Conservation (phyloP, 2,113 vertebrate species). For the Ammodramus savannarum region DNA sequence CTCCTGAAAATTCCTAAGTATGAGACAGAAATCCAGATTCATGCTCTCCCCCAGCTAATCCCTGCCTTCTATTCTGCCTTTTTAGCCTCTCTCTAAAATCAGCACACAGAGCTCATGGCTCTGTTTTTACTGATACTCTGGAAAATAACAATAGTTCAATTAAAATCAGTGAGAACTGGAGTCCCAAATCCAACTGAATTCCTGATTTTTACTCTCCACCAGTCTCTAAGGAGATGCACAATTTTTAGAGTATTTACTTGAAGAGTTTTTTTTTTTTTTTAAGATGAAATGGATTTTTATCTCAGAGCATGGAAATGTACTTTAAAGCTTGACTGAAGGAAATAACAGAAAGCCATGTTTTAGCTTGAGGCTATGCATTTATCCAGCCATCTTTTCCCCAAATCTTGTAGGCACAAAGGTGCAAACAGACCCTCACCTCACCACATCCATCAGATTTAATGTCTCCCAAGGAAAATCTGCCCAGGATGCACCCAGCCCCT, state of each 20-base stretch:
- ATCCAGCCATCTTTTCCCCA: background rate
- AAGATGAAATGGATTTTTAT: background rate
- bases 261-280: background rate
- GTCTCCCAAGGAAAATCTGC: background rate
- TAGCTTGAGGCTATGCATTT: background rate
- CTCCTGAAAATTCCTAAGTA: background rate
- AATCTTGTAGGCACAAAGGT: background rate
- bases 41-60: background rate
- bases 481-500: background rate
- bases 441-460: background rate
- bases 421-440: background rate
- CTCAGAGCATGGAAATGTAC: background rate
- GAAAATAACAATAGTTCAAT: background rate
- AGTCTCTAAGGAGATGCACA: background rate
- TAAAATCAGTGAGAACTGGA: background rate
- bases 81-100: background rate
- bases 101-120: accelerated
- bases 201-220: background rate
- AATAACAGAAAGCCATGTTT: background rate
- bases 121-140: background rate
- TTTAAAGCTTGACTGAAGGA: background rate
- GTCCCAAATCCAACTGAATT: background rate
- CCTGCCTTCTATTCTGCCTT: background rate
- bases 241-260: background rate
- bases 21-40: background rate